Evolutionary conservation across 2,888 invertebrate species (phyloP), one percentile per base, ranked within the genome.

Genomic region (Agrochola macilenta): DNA sequence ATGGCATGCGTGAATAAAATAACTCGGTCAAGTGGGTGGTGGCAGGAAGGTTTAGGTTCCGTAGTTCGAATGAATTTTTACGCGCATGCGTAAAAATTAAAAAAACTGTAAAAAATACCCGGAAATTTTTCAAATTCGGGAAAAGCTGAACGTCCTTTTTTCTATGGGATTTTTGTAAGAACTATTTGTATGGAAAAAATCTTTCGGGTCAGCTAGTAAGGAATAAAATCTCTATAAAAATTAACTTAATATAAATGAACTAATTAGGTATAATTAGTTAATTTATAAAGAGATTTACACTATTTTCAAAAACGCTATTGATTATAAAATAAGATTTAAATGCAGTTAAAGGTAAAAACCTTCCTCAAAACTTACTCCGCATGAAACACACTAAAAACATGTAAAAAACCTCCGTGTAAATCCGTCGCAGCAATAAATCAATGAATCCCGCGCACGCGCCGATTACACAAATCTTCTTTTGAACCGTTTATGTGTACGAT

Each of bases 381-480:
- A n/a, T 12, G 7, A 23, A 43, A 60, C 12, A 39, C 30, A 60
- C 30, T 14, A 52, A 58, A 66, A 66, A 39, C 12, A 54, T 61
- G 63, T 20, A 12, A 74, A 69, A 49, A 30, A 30, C 1, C 14
- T 57, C 0, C 30, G 46, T 54, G 23, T 14, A 57, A 64, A 80
- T 58, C 23, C 58, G 58, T 65, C 80, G 20, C 26, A 69, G 35
- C 52, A 64, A 80, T 74, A 74, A 80, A 79, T 81, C 69, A 80
- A 69, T 69, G 23, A n/a, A 78, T 11, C 52, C 14, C 14, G 69
- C 74, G 80, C 80, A 80, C 75, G 75, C 75, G 69, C 54, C 75
- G 39, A 30, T 69, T 54, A 65, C 23, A 64, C 54, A 60, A 63
- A 20, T 54, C 43, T 17, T 54, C n/a, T 54, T 58, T 43, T 65